phyloP scores from a whole-genome alignment of 2,113 vertebrate genomes.

The Pachypanchax playfairii region DNA sequence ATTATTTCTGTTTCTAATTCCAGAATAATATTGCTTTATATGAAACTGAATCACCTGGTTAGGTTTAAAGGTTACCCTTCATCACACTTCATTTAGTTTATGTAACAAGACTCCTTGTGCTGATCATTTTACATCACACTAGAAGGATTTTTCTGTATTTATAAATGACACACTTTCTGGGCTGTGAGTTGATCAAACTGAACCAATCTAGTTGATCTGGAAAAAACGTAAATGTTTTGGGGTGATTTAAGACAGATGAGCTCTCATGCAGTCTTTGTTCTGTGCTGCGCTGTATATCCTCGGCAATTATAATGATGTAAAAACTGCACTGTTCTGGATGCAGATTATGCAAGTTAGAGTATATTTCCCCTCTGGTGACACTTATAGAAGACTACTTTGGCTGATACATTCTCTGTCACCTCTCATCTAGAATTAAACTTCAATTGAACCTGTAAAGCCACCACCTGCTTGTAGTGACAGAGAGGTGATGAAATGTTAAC shows the following conservation, averaged over 20 bases:
- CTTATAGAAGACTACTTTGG: conserved; percentile 4
- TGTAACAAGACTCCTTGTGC: too few species aligned
- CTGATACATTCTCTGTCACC: conserved; percentile 29
- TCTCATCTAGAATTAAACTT: conserved; percentile 20
- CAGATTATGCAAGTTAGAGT: conserved; percentile 32
- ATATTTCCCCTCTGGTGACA: conserved; percentile 9
- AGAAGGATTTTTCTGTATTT: too few species aligned
- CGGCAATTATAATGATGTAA: conserved; percentile 11
- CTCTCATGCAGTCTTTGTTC: background rate
- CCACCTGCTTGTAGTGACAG: conserved; percentile 39
- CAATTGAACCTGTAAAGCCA: conserved; percentile 28
- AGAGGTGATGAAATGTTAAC: conserved; percentile 42
- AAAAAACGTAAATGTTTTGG: too few species aligned
- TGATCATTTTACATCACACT: too few species aligned
- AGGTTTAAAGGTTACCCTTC: too few species aligned
- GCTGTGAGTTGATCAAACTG: background rate
- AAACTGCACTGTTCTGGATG: background rate
- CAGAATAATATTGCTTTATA: too few species aligned
- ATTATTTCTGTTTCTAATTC: too few species aligned
- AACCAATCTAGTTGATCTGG: background rate
- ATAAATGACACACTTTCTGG: background rate
- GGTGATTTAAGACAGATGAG: too few species aligned
- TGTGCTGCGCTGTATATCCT: background rate
- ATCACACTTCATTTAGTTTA: too few species aligned
- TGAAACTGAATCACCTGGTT: too few species aligned